Evolutionary conservation across 2,113 vertebrate genomes (phyloP), one percentile per base, ranked within the genome.

Genomic region (Ageneiosus marmoratus): DNA sequence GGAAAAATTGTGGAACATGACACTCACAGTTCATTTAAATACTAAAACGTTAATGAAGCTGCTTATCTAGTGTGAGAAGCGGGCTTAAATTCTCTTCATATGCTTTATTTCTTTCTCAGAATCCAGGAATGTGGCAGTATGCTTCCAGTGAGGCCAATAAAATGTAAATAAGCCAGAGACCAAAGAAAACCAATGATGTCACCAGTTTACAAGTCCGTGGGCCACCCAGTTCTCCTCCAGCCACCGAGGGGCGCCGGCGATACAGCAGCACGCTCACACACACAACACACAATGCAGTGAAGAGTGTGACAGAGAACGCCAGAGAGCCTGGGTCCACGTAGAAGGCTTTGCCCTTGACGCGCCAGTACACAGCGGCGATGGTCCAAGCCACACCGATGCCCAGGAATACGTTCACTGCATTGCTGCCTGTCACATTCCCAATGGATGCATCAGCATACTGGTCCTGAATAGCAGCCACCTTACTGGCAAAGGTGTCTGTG

Each of bases 381-480:
- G 95, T 94, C 95, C 95, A 96, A 0, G 95, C 95, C 83, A 96
- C 92, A 4, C 95, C 95, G 6, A 96, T 94, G 70, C 95, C 95
- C 80, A 96, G 89, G 89, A 96, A 96, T 15, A 96, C 94, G 81
- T 96, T 96, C 73, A 96, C 95, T 0, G 94, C 95, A 6, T 96
- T 96, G 86, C 94, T 95, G 81, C 95, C 95, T 0, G 94, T 95
- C 81, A 96, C 95, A 22, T 95, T 95, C 65, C 95, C 94, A 53
- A 96, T 95, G 79, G 95, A 96, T 34, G 95, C 95, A 22, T 95
- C 95, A 0, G 95, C 95, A 37, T 95, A 94, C 86, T 95, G 95
- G 89, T 96, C 95, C 92, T 96, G 95, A 89, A 95, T 94, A 80
- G 95, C 95, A 0, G 95, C 95, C 0, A 96, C 95, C 48, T 95